phyloP scores from a whole-genome alignment of 2,797 vertebrate species.

The Sebastes hopkinsi region DNA sequence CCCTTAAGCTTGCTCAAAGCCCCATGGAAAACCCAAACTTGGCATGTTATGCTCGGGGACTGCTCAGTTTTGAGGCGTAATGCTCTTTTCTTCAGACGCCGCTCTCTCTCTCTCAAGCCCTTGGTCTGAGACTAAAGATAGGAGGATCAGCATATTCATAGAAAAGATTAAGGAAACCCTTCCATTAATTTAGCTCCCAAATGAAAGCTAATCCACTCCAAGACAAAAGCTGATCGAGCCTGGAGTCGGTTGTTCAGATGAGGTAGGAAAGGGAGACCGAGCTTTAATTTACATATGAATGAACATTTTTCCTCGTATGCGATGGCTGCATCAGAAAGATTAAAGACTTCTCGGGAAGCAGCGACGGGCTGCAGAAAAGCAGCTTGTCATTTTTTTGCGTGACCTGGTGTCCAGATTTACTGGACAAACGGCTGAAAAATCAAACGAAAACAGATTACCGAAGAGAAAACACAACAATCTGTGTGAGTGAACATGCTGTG shows the following conservation, averaged over 20 bases:
- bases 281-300: conserved; percentile 78
- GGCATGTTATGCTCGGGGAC: conserved; percentile 57
- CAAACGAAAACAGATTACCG: conserved; percentile 32
- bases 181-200: conserved; percentile 76
- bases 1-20: conserved; percentile 70
- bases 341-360: conserved; percentile 60
- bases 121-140: conserved; percentile 71
- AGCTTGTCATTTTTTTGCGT: conserved; percentile 39
- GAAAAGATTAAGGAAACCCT: conserved; percentile 71
- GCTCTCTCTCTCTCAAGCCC: conserved; percentile 44
- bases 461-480: not conserved
- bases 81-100: conserved; percentile 60
- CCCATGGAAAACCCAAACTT: conserved; percentile 59
- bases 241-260: conserved; percentile 56
- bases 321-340: conserved; percentile 72
- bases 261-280: conserved; percentile 58
- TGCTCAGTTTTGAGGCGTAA: conserved; percentile 52
- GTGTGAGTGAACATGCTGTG: not conserved
- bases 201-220: conserved; percentile 76
- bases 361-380: conserved; percentile 26
- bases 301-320: conserved; percentile 53
- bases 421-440: conserved; percentile 25
- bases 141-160: conserved; percentile 77
- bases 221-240: conserved; percentile 70
- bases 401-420: conserved; percentile 45